phyloP scores from a whole-genome alignment of 2,888 invertebrate species.

The Argyresthia goedartella region DNA sequence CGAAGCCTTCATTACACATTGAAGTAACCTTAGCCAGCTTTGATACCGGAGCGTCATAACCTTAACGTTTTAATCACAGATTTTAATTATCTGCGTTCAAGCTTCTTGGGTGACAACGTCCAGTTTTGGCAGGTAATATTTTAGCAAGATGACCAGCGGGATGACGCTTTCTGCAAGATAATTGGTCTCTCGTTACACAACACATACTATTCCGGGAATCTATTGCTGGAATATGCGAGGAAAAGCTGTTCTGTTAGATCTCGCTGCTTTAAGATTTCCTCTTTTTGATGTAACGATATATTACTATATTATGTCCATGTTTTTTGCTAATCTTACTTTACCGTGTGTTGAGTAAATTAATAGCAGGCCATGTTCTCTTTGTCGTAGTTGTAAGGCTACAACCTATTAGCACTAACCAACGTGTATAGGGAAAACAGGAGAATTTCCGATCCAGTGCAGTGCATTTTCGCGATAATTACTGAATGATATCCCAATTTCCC shows the following conservation, averaged over 20 bases:
- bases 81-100: conserved; percentile 38
- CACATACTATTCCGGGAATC: conserved; percentile 24
- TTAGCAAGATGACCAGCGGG: conserved; percentile 44
- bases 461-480: conserved; percentile 5
- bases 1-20: not conserved
- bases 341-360: too few relatives aligned
- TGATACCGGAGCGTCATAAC: conserved; percentile 48
- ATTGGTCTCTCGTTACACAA: conserved; percentile 46
- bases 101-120: conserved; percentile 23
- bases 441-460: not conserved
- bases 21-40: conserved; percentile 37
- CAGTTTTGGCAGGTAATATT: conserved; percentile 36
- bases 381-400: too few relatives aligned
- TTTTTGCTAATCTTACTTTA: too few relatives aligned
- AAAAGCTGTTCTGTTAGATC: too few relatives aligned
- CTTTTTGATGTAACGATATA: too few relatives aligned
- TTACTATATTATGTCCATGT: too few relatives aligned
- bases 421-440: not conserved
- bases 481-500: conserved; percentile 24
- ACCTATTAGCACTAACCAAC: not conserved
- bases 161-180: conserved; percentile 21
- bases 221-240: not conserved
- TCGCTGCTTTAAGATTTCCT: too few relatives aligned
- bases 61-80: conserved; percentile 14
- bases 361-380: too few relatives aligned